These are phyloP conservation scores for Yoshiicerus persimilis DNA, from an alignment of 1,140 invertebrate species.

Conservation along the genomic window DNA sequence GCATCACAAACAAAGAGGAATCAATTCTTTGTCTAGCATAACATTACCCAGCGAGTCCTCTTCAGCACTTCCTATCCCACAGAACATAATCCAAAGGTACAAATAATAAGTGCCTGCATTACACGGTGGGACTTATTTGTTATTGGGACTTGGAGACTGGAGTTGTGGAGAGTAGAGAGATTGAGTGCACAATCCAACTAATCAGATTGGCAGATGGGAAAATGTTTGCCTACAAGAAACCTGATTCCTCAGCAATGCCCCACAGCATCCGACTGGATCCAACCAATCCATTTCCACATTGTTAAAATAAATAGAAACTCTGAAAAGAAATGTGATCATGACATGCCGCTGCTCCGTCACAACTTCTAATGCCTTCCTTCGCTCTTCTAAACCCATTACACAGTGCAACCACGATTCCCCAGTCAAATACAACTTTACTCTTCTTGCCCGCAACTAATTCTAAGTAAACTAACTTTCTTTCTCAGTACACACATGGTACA, in stretches of 20 bases:
- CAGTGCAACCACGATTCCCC: too few species aligned
- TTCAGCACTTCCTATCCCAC: too few species aligned
- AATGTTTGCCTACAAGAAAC: conserved; percentile 49
- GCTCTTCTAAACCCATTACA: too few species aligned
- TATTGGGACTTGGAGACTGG: not conserved
- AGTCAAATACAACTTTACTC: too few species aligned
- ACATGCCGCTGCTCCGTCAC: not conserved
- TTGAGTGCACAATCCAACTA: conserved; percentile 27
- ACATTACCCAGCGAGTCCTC: not conserved
- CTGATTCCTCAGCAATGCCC: conserved; percentile 46
- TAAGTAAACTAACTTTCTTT: too few species aligned
- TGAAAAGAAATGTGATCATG: conserved; percentile 48
- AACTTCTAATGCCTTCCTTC: not conserved
- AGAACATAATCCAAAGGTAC: too few species aligned
- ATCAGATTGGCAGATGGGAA: conserved; percentile 49
- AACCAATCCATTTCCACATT: conserved; percentile 44
- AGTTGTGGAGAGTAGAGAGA: not conserved
- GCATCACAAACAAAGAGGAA: conserved; percentile 28
- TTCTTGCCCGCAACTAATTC: too few species aligned
- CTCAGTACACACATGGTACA: too few species aligned
- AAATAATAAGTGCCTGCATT: too few species aligned
- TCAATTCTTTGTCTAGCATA: not conserved
- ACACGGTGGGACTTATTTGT: too few species aligned
- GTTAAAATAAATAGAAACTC: conserved; percentile 51
- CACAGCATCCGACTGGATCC: conserved; percentile 19